A percentile compares a stretch with the other conserved stretches of the same genome.
These are phyloP conservation scores for Criorhina ranunculi DNA, from an alignment of 2,888 invertebrate genomes.

Conservation along the genomic window DNA sequence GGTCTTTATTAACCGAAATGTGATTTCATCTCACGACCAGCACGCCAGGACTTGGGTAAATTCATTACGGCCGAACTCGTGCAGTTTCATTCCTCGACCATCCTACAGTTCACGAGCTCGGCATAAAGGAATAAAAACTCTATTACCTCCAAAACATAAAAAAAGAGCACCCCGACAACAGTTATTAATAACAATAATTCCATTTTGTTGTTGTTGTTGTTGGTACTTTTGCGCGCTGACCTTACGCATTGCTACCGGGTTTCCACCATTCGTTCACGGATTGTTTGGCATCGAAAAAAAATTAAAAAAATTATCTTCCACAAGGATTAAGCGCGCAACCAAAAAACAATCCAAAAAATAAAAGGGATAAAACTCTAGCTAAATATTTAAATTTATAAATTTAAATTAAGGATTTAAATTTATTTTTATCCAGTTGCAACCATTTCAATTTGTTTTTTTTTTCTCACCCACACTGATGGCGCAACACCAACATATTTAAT, in stretches of 20 bases:
- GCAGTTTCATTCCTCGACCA: not conserved
- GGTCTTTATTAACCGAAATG: constrained; percentile 70
- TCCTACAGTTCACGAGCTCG: not conserved
- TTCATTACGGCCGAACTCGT: constrained; percentile 35
- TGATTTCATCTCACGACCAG: constrained; percentile 56
- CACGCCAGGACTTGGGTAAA: constrained; percentile 13
- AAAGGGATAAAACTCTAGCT: constrained; percentile 10
- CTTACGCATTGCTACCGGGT: constrained; percentile 21
- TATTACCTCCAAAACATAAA: constrained; percentile 24
- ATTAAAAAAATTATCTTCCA: not conserved
- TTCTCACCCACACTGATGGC: not conserved
- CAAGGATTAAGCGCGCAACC: not conserved
- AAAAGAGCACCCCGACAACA: constrained; percentile 5
- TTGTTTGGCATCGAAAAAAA: not conserved
- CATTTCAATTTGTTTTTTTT: constrained; percentile 8
- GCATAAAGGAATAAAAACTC: constrained; percentile 30
- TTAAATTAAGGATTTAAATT: constrained; percentile 51
- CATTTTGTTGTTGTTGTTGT: not conserved
- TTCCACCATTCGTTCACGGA: constrained; percentile 11
- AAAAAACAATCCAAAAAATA: not conserved
- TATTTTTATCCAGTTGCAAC: not conserved
- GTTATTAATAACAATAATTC: constrained; percentile 51
- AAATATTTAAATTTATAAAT: constrained; percentile 42
- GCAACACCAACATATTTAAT: constrained; percentile 13
- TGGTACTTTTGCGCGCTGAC: constrained; percentile 25